A percentile compares a stretch with the other conserved stretches of the same genome.
phyloP scores from a whole-genome alignment of 1,140 invertebrate genomes.

The Sinonovacula constricta region DNA sequence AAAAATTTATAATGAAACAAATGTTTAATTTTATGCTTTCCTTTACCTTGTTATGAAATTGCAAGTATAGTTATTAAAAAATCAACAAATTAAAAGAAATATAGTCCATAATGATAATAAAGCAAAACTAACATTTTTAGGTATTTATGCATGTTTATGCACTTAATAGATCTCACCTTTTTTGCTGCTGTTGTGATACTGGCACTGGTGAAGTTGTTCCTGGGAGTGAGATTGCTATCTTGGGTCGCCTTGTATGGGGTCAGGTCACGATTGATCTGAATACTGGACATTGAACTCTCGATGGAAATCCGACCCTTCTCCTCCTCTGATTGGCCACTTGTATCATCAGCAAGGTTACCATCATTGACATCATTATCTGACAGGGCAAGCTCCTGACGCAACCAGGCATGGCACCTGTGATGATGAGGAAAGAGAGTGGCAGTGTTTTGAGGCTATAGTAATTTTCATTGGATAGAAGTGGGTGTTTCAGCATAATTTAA shows the following conservation, averaged over 20 bases:
- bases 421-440: too few species aligned
- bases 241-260: constrained; percentile 36
- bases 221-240: constrained; percentile 34
- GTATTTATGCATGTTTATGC: too few species aligned
- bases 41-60: too few species aligned
- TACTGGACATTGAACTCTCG: constrained; percentile 74
- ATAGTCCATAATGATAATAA: too few species aligned
- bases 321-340: constrained; percentile 70
- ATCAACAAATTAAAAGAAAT: too few species aligned
- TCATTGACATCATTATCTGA: constrained; percentile 58
- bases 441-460: too few species aligned
- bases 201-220: background rate
- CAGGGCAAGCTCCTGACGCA: background rate
- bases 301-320: constrained; percentile 52
- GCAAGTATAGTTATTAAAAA: too few species aligned
- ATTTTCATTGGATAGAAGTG: too few species aligned
- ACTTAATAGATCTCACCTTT: background rate
- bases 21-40: too few species aligned
- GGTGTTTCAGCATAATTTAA: too few species aligned
- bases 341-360: constrained; percentile 74
- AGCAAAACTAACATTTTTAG: too few species aligned
- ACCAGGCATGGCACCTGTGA: background rate
- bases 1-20: too few species aligned
- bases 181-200: background rate
- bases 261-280: constrained; percentile 71